Evolutionary conservation across 2,888 invertebrate genomes (phyloP).

Genomic region (Thysanoteuthis rhombus): DNA sequence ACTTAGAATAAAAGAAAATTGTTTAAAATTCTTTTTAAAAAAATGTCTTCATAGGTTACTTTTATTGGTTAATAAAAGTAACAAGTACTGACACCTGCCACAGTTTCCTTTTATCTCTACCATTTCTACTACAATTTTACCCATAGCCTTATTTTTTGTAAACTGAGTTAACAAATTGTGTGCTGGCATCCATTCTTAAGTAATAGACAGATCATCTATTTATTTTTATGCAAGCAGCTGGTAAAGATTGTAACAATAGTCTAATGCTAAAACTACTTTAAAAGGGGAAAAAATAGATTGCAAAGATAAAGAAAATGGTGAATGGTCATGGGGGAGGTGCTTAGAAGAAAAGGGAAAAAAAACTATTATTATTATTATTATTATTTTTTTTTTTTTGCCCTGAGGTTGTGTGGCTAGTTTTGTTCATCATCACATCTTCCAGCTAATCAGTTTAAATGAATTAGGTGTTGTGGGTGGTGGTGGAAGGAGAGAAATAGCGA

Average conservation of each 20-base stretch:
- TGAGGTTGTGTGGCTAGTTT: not conserved
- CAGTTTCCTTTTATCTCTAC: too few relatives aligned
- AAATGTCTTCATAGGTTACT: too few relatives aligned
- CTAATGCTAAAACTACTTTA: not conserved
- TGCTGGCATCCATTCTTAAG: not conserved
- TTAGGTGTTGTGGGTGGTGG: not conserved
- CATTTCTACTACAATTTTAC: not conserved
- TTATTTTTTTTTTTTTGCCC: not conserved
- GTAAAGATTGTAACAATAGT: not conserved
- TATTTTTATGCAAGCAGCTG: not conserved
- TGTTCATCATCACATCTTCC: not conserved
- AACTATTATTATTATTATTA: too few relatives aligned
- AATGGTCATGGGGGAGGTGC: too few relatives aligned
- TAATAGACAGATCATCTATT: not conserved
- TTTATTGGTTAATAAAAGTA: too few relatives aligned
- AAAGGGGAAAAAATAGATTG: not conserved
- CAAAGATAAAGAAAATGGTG: too few relatives aligned
- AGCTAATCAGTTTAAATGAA: not conserved
- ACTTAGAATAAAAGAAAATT: too few relatives aligned
- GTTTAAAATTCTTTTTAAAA: too few relatives aligned
- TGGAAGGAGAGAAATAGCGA: not conserved
- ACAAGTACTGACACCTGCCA: too few relatives aligned
- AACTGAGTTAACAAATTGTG: not conserved
- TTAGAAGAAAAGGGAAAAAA: too few relatives aligned
- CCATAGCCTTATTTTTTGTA: not conserved